Conservation (phyloP, 2,113 vertebrate species). For the Puntigrus tetrazona region DNA sequence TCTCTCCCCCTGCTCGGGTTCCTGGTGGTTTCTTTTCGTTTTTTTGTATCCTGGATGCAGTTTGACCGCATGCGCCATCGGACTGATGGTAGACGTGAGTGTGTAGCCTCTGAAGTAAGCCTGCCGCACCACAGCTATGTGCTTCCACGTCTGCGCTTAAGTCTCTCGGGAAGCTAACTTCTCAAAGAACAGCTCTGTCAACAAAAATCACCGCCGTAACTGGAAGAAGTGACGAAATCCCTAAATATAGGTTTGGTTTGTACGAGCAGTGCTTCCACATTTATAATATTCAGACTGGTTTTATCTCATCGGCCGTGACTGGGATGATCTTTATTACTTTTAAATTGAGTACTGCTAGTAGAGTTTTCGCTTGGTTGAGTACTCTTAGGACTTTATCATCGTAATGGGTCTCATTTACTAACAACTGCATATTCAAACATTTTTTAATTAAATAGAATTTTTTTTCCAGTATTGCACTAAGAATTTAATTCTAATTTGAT, state of each 20-base stretch:
- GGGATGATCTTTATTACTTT: not conserved
- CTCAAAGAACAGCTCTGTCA: constrained; percentile 42
- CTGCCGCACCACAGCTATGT: constrained; percentile 61
- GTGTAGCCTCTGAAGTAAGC: constrained; percentile 57
- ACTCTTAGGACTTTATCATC: not conserved
- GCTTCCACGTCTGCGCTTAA: constrained; percentile 49
- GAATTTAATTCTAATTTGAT: not conserved
- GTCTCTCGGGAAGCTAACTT: constrained; percentile 44
- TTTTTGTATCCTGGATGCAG: constrained; percentile 59
- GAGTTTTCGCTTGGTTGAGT: not conserved
- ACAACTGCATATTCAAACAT: not conserved
- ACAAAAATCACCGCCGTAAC: constrained; percentile 34
- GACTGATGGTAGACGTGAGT: constrained; percentile 53
- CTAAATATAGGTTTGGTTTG: constrained; percentile 40
- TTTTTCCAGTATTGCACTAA: not conserved
- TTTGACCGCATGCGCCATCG: constrained; percentile 63
- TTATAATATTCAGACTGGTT: not conserved
- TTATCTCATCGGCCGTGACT: not conserved
- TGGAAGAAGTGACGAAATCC: constrained; percentile 50
- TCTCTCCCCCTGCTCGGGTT: constrained; percentile 14
- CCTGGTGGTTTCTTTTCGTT: constrained; percentile 52
- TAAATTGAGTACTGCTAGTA: not conserved
- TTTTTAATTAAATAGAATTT: not conserved
- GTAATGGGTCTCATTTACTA: not conserved
- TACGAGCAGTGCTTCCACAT: constrained; percentile 14